Evolutionary conservation across 2,797 vertebrate species (phyloP).

Genomic region (Channa striata): DNA sequence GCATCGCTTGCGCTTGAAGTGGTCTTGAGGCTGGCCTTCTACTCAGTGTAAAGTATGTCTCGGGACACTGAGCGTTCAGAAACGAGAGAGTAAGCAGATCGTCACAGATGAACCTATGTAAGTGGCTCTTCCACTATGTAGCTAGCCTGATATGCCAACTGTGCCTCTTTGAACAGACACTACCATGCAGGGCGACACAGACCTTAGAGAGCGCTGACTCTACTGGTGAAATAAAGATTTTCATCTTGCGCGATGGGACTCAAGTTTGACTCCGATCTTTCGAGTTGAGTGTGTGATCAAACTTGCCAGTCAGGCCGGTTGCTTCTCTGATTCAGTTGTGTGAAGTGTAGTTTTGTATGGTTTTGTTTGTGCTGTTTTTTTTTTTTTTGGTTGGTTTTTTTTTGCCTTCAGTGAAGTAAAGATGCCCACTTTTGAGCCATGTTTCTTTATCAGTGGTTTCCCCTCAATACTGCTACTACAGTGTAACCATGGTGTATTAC

Average conservation of each 20-base stretch:
- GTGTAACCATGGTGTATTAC: conserved; percentile 81
- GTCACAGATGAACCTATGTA: conserved; percentile 76
- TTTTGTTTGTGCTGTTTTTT: conserved; percentile 79
- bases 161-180: conserved; percentile 86
- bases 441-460: conserved; percentile 79
- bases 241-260: conserved; percentile 51
- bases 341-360: conserved; percentile 77
- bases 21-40: conserved; percentile 67
- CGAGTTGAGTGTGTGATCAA: conserved; percentile 34
- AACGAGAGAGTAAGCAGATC: conserved; percentile 51
- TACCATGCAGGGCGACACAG: conserved; percentile 76
- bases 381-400: too few species aligned
- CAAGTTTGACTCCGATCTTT: conserved; percentile 51
- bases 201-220: conserved; percentile 69
- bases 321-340: conserved; percentile 70
- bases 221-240: conserved; percentile 65
- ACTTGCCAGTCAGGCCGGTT: conserved; percentile 62
- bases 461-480: conserved; percentile 76
- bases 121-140: conserved; percentile 82
- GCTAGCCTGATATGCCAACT: conserved; percentile 86
- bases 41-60: conserved; percentile 66
- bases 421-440: conserved; percentile 85
- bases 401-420: conserved; percentile 87
- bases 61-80: conserved; percentile 53
- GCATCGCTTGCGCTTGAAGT: conserved; percentile 67